Base-by-base conservation (phyloP, 2,888 invertebrate species). In the Drosophila limbata region DNA sequence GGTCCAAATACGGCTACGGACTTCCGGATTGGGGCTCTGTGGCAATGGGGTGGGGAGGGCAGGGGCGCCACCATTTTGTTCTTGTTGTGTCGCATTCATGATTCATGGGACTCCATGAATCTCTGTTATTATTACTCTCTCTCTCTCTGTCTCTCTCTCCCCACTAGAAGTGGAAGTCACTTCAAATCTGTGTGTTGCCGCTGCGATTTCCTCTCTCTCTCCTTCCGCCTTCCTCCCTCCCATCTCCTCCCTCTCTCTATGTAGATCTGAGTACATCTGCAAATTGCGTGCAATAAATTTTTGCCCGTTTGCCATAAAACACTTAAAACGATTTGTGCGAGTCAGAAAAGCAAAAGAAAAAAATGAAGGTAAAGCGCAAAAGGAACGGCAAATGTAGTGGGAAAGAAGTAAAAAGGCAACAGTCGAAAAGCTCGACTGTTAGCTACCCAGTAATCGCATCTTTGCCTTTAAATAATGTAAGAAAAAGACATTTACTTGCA, bases 251-350 rank as follows among this genome's bases (percentile, higher is more conserved):
- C 37, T 8, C 37, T 6, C n/a, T 37, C 37, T 37, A n/a, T 37
- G 37, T 11, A 51, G 15, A 25, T 21, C 50, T 60, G 63, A 70
- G 72, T 62, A 79, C 71, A 83, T 77, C 83, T 88, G 86, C 74
- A 85, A 85, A 85, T 85, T 85, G 85, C 72, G 76, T 78, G 85
- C 76, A 85, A 85, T 85, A 88, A 85, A 85, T 85, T 88, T 69
- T 87, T 79, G 72, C 77, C 74, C 74, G 77, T 78, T 83, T 79
- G 73, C 80, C 84, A 88, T 85, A 85, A 88, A 85, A 86, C 84
- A 88, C 86, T 85, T 85, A 81, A 85, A 84, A 81, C 81, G 88
- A 79, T 83, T 84, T 88, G 79, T 68, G 74, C 67, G 65, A 55
- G 44, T 61, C 45, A 64, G 57, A 55, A 69, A 42, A 19, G 17